phyloP scores from a whole-genome alignment of 2,113 vertebrate species.

The Ia io region DNA sequence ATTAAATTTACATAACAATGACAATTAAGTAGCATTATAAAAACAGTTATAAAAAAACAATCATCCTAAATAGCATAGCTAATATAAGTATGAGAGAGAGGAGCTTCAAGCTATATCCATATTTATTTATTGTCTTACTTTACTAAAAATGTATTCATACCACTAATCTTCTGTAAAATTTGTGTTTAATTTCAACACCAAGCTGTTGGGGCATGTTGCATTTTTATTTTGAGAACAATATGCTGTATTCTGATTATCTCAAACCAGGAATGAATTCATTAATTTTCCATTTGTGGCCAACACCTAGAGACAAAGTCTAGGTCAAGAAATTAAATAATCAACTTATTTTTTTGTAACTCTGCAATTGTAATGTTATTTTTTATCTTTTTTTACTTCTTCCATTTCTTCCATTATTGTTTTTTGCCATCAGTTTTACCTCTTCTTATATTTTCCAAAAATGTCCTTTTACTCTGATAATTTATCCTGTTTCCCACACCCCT shows the following conservation, averaged over 20 bases:
- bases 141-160: not conserved
- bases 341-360: not conserved
- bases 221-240: not conserved
- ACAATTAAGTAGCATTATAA: constrained; percentile 59
- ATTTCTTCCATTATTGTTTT: not conserved
- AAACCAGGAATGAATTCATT: not conserved
- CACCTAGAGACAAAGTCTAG: not conserved
- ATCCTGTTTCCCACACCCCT: not conserved
- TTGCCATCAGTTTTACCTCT: not conserved
- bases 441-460: not conserved
- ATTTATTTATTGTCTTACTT: constrained; percentile 48
- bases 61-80: not conserved
- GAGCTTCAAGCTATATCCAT: not conserved
- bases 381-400: not conserved
- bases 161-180: not conserved
- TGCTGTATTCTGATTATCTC: not conserved
- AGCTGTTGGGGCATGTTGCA: not conserved
- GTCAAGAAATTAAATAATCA: not conserved
- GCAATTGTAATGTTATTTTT: not conserved
- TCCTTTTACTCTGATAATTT: not conserved
- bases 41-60: constrained; percentile 64
- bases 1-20: constrained; percentile 71
- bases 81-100: not conserved
- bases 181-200: not conserved
- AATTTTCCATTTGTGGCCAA: not conserved